Percentiles rank a stretch among this genome's conserved stretches.
phyloP scores from a whole-genome alignment of 2,113 vertebrate genomes.

The Forbesichthys agassizii region DNA sequence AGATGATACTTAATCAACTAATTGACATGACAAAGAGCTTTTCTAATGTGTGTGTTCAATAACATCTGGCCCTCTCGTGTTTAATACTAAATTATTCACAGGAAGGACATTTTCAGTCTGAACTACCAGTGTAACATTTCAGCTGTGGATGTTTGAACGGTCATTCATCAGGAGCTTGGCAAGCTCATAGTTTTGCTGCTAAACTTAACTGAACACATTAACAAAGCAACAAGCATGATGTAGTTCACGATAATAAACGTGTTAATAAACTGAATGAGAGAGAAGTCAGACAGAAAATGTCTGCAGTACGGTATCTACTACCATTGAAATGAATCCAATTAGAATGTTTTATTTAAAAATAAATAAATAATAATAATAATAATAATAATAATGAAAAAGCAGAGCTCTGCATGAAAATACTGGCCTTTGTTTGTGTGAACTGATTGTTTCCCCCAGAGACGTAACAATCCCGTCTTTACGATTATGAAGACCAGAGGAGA shows the following conservation, averaged over 20 bases:
- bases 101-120: conserved; percentile 31
- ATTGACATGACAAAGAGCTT: conserved; percentile 90
- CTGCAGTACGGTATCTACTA: too few species aligned
- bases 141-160: conserved; percentile 1
- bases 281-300: too few species aligned
- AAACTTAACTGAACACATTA: conserved; percentile 1
- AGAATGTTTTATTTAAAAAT: too few species aligned
- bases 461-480: too few species aligned
- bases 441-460: too few species aligned
- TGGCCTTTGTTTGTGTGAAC: too few species aligned
- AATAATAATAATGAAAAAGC: too few species aligned
- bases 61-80: conserved; percentile 71
- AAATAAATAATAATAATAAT: too few species aligned
- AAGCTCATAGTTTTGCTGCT: background rate
- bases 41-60: conserved; percentile 72
- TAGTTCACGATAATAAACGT: conserved; percentile 1
- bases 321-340: too few species aligned
- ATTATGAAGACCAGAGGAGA: too few species aligned
- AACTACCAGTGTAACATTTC: conserved; percentile 25
- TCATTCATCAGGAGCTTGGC: background rate
- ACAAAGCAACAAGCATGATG: background rate
- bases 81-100: conserved; percentile 72
- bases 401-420: too few species aligned
- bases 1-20: conserved; percentile 91
- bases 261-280: too few species aligned